Conservation (phyloP, 2,113 vertebrate species). For the Toxostoma redivivum region DNA sequence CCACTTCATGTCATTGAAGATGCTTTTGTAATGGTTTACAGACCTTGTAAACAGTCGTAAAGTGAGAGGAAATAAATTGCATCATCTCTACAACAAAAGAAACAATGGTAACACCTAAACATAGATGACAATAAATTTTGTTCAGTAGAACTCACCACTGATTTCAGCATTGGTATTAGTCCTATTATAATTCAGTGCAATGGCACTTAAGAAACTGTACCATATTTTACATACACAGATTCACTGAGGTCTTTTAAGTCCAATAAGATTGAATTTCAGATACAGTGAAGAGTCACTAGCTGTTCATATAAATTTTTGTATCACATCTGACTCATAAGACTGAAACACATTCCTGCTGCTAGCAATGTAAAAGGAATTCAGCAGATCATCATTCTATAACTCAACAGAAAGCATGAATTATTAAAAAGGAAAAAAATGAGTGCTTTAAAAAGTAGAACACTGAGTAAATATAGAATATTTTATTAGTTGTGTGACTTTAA, state of each 20-base stretch:
- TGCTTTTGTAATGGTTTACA: not conserved
- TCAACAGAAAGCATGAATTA: slow-evolving; percentile 21
- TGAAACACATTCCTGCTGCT: not conserved
- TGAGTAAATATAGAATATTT: slow-evolving; percentile 3
- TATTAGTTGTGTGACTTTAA: not conserved
- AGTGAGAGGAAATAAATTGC: not conserved
- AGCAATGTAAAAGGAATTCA: slow-evolving; percentile 20
- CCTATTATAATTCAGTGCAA: not conserved
- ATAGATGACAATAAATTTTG: not conserved
- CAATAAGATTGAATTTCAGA: not conserved
- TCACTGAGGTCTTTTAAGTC: not conserved
- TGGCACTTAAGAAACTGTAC: not conserved
- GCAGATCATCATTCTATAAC: not conserved
- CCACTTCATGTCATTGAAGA: not conserved
- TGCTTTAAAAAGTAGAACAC: not conserved
- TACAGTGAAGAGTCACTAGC: not conserved
- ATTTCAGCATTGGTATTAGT: not conserved
- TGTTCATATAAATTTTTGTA: not conserved
- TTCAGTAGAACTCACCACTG: not conserved
- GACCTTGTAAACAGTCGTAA: not conserved
- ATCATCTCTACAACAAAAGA: not conserved
- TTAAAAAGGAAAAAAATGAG: not conserved
- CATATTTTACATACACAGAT: not conserved
- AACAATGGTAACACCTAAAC: not conserved
- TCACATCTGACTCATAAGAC: not conserved